Evolutionary conservation across 1,140 invertebrate genomes (phyloP).

Genomic region (Achroia grisella): DNA sequence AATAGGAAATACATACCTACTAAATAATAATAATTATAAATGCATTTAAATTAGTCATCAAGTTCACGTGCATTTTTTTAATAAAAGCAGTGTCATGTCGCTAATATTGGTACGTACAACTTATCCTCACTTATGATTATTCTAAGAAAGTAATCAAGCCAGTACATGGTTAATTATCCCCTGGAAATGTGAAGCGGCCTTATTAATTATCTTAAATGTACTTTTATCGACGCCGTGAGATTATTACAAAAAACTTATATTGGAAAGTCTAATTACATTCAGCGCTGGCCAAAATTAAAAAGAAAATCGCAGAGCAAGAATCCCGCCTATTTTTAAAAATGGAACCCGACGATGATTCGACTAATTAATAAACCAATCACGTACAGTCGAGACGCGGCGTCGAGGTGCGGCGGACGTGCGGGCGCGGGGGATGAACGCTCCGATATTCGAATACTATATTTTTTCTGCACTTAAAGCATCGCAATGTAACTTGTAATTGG

Average conservation of each 20-base stretch:
- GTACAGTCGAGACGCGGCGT: slow-evolving; percentile 69
- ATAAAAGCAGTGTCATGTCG: slow-evolving; percentile 3
- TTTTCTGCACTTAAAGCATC: slow-evolving; percentile 63
- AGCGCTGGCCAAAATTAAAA: slow-evolving; percentile 68
- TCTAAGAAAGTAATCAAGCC: too few relatives aligned
- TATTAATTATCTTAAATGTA: slow-evolving; percentile 43
- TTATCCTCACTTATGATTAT: too few relatives aligned
- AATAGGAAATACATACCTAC: too few relatives aligned
- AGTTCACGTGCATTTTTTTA: too few relatives aligned
- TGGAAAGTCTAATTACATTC: slow-evolving; percentile 66
- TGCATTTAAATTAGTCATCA: too few relatives aligned
- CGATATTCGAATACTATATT: slow-evolving; percentile 72
- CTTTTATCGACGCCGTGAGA: slow-evolving; percentile 39
- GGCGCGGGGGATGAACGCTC: slow-evolving; percentile 68
- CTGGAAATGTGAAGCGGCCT: slow-evolving; percentile 21
- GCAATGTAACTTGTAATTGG: slow-evolving; percentile 68
- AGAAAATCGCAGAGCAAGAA: slow-evolving; percentile 70
- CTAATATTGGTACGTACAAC: slow-evolving; percentile 6
- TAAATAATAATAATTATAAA: too few relatives aligned
- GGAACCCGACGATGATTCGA: slow-evolving; percentile 71
- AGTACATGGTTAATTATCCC: slow-evolving; percentile 6
- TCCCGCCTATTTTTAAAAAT: slow-evolving; percentile 74
- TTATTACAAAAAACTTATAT: slow-evolving; percentile 53
- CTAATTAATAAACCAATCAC: slow-evolving; percentile 74
- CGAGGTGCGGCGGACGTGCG: slow-evolving; percentile 68